A percentile compares a stretch with the other conserved stretches of the same genome.
phyloP scores from a whole-genome alignment of 2,888 invertebrate species.

The Diarsia dahlii region DNA sequence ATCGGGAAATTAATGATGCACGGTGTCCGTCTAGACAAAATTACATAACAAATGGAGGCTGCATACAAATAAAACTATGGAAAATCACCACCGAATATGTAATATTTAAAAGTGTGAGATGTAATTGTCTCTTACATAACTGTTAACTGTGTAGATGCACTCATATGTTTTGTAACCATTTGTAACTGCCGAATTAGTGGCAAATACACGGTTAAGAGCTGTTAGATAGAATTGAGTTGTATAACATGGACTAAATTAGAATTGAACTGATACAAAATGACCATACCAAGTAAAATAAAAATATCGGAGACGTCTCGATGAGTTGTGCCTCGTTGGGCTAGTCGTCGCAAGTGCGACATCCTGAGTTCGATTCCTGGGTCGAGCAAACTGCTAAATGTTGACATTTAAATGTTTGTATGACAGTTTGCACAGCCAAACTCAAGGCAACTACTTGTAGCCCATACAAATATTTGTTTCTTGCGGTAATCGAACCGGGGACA shows the following conservation, averaged over 20 bases:
- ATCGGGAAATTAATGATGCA: background rate
- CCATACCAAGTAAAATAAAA: background rate
- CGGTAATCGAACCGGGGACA: background rate
- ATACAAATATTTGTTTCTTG: background rate
- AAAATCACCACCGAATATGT: constrained; percentile 28
- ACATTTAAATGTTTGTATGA: too few species aligned
- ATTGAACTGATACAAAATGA: background rate
- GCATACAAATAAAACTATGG: constrained; percentile 12
- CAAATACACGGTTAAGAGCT: constrained; percentile 23
- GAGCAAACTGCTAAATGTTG: too few species aligned
- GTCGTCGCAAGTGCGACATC: too few species aligned
- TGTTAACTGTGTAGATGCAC: background rate
- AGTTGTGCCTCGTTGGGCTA: too few species aligned
- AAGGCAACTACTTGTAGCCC: background rate
- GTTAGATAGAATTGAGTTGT: constrained; percentile 16
- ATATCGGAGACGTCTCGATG: background rate
- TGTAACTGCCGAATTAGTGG: constrained; percentile 13
- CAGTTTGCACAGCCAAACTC: background rate
- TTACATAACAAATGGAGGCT: constrained; percentile 25
- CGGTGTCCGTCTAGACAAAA: background rate
- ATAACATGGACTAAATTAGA: constrained; percentile 22
- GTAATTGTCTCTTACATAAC: constrained; percentile 23
- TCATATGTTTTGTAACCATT: constrained; percentile 29
- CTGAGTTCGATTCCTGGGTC: too few species aligned
- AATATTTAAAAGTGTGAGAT: constrained; percentile 6